Evolutionary conservation across 2,113 vertebrate species (phyloP), one percentile per base, ranked within the genome.

Genomic region (Carollia perspicillata): DNA sequence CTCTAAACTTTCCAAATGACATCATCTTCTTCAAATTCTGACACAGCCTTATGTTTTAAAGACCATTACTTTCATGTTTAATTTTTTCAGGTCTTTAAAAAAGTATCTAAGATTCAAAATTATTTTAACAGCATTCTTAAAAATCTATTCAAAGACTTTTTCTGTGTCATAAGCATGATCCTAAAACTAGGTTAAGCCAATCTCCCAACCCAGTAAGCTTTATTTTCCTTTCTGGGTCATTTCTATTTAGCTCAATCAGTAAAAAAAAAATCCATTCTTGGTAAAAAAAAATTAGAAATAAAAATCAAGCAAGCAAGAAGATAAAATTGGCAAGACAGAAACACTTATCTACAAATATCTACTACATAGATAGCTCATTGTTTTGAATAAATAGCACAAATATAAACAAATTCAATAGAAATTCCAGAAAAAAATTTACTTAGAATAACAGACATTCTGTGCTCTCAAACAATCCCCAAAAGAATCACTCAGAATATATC

Each of bases 321-420:
- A 96, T 60, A 68, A 72, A 91, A 93, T 33, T 80, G 42, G 90
- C 42, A 65, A 66, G 65, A 69, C 44, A 95, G 4, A 26, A 95
- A 92, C 55, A 42, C 28, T 65, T 65, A 65, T n/a, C n/a, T n/a
- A 63, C 28, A 91, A 84, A 63, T 89, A 47, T 69, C 18, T 84
- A 53, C 66, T 72, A 51, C 23, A 13, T 53, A 84, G 81, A 63
- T 74, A 72, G 6, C 20, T 18, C 13, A 83, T 93, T 89, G 55
- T 80, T 95, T 89, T 84, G 71, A 84, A 78, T 69, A 91, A 91
- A 60, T 63, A 23, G 13, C 58, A 68, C 40, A 75, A 51, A 93
- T 81, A 89, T 81, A 80, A 72, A 77, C 65, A 80, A 51, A 53
- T 75, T 75, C 80, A 83, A 49, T 37, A 90, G 12, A 94, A 77